Evolutionary conservation across 2,888 invertebrate genomes (phyloP).

Genomic region (Meliscaeva auricollis): DNA sequence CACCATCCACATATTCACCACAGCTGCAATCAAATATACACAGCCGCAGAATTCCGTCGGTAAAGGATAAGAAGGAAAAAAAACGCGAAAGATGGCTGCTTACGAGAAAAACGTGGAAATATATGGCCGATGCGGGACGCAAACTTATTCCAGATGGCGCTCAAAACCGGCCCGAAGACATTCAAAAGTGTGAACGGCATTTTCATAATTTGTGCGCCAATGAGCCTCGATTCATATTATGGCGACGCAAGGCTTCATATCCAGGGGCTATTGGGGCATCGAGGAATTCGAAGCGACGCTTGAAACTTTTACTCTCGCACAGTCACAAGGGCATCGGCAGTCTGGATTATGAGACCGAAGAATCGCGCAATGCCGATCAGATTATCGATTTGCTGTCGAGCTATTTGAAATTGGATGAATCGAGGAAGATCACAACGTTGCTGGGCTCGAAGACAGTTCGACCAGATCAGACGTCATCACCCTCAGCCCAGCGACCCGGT

Average conservation of each 20-base stretch:
- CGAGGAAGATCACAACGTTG: slow-evolving; percentile 80
- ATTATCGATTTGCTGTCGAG: slow-evolving; percentile 80
- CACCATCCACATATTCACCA: neutral
- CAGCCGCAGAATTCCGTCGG: slow-evolving; percentile 62
- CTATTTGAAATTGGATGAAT: slow-evolving; percentile 79
- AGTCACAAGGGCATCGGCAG: slow-evolving; percentile 66
- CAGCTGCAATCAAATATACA: slow-evolving; percentile 33
- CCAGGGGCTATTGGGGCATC: slow-evolving; percentile 86
- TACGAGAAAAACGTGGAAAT: slow-evolving; percentile 95
- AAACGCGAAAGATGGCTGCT: slow-evolving; percentile 91
- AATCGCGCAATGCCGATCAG: slow-evolving; percentile 78
- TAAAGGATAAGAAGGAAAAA: slow-evolving; percentile 78
- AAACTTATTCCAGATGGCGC: slow-evolving; percentile 93
- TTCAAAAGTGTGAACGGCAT: slow-evolving; percentile 92
- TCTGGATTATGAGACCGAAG: slow-evolving; percentile 70
- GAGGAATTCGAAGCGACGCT: slow-evolving; percentile 78
- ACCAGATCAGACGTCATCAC: slow-evolving; percentile 81
- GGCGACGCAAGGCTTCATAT: slow-evolving; percentile 91
- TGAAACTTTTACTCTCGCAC: slow-evolving; percentile 78
- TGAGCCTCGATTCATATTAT: slow-evolving; percentile 91
- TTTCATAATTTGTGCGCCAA: slow-evolving; percentile 92
- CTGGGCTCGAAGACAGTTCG: slow-evolving; percentile 80
- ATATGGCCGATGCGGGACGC: slow-evolving; percentile 96
- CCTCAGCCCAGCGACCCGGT: slow-evolving; percentile 80
- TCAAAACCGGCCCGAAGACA: slow-evolving; percentile 89